Conservation (phyloP, 2,797 vertebrate species). For the Tokudaia tokunoshimensis region DNA sequence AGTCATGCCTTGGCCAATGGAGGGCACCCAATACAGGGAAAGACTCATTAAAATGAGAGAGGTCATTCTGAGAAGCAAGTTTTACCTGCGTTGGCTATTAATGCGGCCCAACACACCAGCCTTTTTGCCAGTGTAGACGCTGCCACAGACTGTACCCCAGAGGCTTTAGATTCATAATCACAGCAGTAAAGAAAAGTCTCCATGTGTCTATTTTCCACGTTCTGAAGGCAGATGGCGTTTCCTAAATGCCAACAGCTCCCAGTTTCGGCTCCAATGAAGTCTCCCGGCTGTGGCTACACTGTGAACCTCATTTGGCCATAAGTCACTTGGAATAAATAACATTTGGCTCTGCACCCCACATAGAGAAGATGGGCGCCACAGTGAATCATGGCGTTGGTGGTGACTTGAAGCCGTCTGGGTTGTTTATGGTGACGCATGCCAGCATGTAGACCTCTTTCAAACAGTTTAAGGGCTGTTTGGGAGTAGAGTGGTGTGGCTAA, state of each 20-base stretch:
- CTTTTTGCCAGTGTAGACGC: background rate
- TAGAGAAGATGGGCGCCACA: constrained; percentile 36
- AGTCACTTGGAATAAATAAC: constrained; percentile 70
- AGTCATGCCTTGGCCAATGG: background rate
- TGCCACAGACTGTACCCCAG: fast-evolving
- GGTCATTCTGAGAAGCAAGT: background rate
- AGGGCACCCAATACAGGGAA: background rate
- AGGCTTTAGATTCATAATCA: background rate
- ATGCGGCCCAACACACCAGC: background rate
- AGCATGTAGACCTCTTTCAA: constrained; percentile 68
- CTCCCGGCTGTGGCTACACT: background rate
- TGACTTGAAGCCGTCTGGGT: constrained; percentile 68
- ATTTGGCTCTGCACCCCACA: background rate
- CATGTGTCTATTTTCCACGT: background rate
- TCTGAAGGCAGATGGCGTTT: background rate
- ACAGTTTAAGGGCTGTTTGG: constrained; percentile 69
- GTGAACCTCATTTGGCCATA: background rate
- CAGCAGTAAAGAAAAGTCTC: background rate
- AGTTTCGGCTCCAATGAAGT: background rate
- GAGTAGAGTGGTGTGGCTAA: constrained; percentile 47
- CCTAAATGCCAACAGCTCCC: background rate
- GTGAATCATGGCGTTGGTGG: constrained; percentile 56
- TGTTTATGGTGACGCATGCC: constrained; percentile 73
- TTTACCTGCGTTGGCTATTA: background rate
- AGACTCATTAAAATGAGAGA: background rate